phyloP scores from a whole-genome alignment of 2,113 vertebrate genomes.

The Dasyornis broadbenti region DNA sequence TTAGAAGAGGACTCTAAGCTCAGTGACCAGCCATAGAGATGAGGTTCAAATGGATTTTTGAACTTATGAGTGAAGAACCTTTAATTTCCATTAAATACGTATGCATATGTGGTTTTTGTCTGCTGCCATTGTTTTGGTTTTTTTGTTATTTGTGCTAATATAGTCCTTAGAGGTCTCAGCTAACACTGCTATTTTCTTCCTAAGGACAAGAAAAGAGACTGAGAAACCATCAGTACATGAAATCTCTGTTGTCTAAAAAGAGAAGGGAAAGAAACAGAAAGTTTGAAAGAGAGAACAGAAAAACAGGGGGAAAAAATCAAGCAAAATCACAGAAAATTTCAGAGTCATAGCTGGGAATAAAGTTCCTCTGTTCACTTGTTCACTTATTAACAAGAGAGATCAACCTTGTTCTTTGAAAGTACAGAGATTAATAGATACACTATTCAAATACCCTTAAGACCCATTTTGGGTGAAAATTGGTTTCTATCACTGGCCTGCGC shows the following conservation, averaged over 20 bases:
- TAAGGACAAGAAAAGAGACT: not conserved
- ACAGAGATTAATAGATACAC: not conserved
- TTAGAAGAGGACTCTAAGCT: not conserved
- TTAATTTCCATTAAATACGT: not conserved
- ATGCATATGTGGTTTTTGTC: accelerated
- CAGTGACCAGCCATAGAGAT: not conserved
- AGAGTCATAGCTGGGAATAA: not conserved
- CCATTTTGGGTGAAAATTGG: not conserved
- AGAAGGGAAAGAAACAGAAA: not conserved
- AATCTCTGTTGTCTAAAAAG: not conserved
- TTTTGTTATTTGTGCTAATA: not conserved
- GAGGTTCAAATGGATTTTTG: not conserved
- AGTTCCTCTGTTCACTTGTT: not conserved
- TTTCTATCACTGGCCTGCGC: not conserved
- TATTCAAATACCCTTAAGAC: not conserved
- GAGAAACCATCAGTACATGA: not conserved
- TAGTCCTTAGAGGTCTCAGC: not conserved
- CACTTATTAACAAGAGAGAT: not conserved
- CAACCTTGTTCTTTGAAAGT: not conserved
- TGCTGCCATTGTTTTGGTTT: not conserved
- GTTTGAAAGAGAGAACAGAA: not conserved
- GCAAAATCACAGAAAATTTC: not conserved
- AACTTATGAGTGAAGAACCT: not conserved
- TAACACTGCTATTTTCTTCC: not conserved
- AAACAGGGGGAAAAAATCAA: not conserved